Percentiles rank a stretch among this genome's conserved stretches.
phyloP scores from a whole-genome alignment of 1,140 invertebrate species.

The Apis florea region DNA sequence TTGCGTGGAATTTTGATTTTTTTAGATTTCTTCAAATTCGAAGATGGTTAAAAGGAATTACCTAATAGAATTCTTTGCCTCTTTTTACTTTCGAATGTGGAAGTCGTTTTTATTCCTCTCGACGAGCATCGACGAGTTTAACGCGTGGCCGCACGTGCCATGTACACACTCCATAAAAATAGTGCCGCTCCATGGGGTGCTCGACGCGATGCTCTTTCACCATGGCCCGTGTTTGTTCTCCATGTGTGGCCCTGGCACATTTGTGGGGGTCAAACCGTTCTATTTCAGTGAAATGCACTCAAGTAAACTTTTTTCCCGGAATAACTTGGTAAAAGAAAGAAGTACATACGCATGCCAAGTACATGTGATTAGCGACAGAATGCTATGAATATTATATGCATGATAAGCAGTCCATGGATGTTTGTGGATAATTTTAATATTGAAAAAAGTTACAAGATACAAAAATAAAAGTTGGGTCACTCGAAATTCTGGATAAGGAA shows the following conservation, averaged over 20 bases:
- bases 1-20: no score
- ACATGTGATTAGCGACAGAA: not conserved
- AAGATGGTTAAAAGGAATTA: not conserved
- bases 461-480: no score
- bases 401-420: no score
- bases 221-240: conserved; percentile 41
- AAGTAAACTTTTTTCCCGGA: not conserved
- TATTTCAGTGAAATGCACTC: conserved; percentile 27
- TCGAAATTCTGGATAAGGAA: no score
- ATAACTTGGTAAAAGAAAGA: not conserved
- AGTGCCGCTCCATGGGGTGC: conserved; percentile 47
- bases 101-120: conserved; percentile 1
- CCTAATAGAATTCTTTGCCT: not conserved
- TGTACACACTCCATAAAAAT: conserved; percentile 43
- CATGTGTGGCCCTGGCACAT: conserved; percentile 21
- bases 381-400: no score
- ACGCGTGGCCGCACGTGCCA: not conserved
- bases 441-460: no score
- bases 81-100: conserved; percentile 7
- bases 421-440: no score
- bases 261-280: conserved; percentile 32
- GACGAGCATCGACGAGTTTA: not conserved
- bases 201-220: conserved; percentile 21
- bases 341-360: no score
- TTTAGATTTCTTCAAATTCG: no score